Evolutionary conservation across 2,113 vertebrate species (phyloP).

Genomic region (Hemichromis elongatus): DNA sequence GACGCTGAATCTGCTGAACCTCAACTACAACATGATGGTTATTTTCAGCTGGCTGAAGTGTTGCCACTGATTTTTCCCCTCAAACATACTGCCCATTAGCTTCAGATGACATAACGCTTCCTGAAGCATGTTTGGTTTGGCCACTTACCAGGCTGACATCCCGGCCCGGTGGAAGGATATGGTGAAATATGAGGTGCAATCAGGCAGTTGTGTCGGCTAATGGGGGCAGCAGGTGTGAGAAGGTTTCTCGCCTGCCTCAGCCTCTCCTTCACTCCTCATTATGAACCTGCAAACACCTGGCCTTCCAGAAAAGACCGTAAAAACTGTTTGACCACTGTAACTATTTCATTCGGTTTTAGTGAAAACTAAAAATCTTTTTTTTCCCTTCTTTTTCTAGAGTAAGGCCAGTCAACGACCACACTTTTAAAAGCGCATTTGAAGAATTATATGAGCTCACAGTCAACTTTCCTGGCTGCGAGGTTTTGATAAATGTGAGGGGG

Average conservation of each 20-base stretch:
- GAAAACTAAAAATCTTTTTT: not conserved
- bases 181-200: conserved; percentile 19
- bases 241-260: conserved; percentile 30
- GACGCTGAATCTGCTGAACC: not conserved
- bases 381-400: rapidly evolving
- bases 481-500: not conserved
- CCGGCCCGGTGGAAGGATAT: not conserved
- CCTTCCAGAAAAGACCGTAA: not conserved
- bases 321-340: not conserved
- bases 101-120: conserved; percentile 15
- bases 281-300: conserved; percentile 44
- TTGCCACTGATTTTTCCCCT: not conserved
- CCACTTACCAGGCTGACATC: conserved; percentile 8
- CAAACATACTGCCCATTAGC: conserved; percentile 10
- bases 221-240: conserved; percentile 58
- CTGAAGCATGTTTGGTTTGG: conserved; percentile 40
- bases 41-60: conserved; percentile 10
- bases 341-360: not conserved
- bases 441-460: conserved; percentile 4
- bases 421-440: conserved; percentile 26
- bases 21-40: not conserved
- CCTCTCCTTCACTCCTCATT: conserved; percentile 52
- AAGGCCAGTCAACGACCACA: not conserved
- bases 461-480: not conserved
- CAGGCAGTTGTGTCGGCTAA: conserved; percentile 9